Conservation (phyloP, 1,140 invertebrate species). For the Pseudomyrmex gracilis region DNA sequence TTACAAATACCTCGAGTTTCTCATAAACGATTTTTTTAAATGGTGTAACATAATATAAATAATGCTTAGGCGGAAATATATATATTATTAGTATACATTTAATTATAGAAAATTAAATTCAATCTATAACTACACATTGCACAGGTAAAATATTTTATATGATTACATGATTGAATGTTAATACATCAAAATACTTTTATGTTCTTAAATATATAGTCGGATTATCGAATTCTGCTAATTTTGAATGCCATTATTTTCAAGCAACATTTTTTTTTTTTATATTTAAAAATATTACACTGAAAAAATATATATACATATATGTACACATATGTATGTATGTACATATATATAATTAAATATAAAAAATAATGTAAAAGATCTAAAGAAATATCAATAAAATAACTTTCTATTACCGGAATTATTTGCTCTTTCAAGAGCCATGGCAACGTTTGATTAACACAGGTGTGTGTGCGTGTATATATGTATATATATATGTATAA, state of each 20-base stretch:
- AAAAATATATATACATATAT: no score
- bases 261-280: neutral
- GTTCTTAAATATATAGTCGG: neutral
- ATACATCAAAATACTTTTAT: constrained; percentile 23
- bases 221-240: constrained; percentile 23
- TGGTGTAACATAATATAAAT: neutral
- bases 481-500: constrained; percentile 11
- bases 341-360: neutral
- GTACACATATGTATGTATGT: no score
- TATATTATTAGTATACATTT: constrained; percentile 13
- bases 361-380: constrained; percentile 26
- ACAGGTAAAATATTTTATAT: constrained; percentile 32
- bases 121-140: constrained; percentile 10
- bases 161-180: neutral
- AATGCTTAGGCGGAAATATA: constrained; percentile 21
- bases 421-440: neutral
- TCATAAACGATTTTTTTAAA: constrained; percentile 29
- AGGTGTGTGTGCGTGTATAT: constrained; percentile 20
- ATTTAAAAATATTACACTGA: no score
- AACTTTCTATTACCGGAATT: neutral
- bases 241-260: neutral
- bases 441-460: constrained; percentile 25
- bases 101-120: constrained; percentile 22
- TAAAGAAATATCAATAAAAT: no score
- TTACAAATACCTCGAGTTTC: constrained; percentile 4